A percentile compares a stretch with the other conserved stretches of the same genome.
Evolutionary conservation across 2,797 vertebrate species (phyloP).

Genomic region (Austrolebias charrua): DNA sequence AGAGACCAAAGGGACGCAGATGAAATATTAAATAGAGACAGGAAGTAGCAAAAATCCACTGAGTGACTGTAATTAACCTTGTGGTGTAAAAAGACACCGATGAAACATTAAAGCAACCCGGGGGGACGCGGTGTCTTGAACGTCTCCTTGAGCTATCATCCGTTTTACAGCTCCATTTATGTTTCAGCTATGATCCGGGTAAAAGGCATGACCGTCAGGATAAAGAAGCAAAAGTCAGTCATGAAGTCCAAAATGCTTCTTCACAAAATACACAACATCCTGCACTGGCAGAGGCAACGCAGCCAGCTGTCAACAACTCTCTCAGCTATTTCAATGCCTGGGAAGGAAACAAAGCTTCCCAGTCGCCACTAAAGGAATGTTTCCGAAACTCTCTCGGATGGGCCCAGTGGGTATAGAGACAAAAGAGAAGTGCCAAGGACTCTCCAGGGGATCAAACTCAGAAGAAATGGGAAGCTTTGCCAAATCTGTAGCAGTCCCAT

Average conservation of each 20-base stretch:
- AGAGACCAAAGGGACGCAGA: slow-evolving; percentile 28
- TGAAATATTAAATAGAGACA: slow-evolving; percentile 44
- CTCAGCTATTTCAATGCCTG: slow-evolving; percentile 50
- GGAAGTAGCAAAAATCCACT: slow-evolving; percentile 29
- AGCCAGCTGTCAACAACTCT: slow-evolving; percentile 43
- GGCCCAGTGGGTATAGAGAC: slow-evolving; percentile 46
- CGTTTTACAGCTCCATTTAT: slow-evolving; percentile 22
- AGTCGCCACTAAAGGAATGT: slow-evolving; percentile 53
- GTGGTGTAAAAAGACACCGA: slow-evolving; percentile 11
- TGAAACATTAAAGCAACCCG: slow-evolving; percentile 12
- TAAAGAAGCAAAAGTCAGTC: slow-evolving; percentile 51
- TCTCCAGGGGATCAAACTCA: slow-evolving; percentile 25
- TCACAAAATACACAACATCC: slow-evolving; percentile 44
- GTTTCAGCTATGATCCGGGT: slow-evolving; percentile 16
- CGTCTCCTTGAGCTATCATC: background rate
- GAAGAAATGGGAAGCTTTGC: slow-evolving; percentile 31
- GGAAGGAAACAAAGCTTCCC: slow-evolving; percentile 59
- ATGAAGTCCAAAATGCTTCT: slow-evolving; percentile 37
- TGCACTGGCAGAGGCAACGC: slow-evolving; percentile 16
- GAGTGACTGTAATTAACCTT: slow-evolving; percentile 21
- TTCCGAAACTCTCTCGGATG: slow-evolving; percentile 61
- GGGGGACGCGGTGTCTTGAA: slow-evolving; percentile 9
- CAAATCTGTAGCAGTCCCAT: slow-evolving; percentile 35
- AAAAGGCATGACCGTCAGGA: slow-evolving; percentile 10
- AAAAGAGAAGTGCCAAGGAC: slow-evolving; percentile 51